phyloP scores from a whole-genome alignment of 2,797 vertebrate genomes.

The Ctenosaura bakeri region DNA sequence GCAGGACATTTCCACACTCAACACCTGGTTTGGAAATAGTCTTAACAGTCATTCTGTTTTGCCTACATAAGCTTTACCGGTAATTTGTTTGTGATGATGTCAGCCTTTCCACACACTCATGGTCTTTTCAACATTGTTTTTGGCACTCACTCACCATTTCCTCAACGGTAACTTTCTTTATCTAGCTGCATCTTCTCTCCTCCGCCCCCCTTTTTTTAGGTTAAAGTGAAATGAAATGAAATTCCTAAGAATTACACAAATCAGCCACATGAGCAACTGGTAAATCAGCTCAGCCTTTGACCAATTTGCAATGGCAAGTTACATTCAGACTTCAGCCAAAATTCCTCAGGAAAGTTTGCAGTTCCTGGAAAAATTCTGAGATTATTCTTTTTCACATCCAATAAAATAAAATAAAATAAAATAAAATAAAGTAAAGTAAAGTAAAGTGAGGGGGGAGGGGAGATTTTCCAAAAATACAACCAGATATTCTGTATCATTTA shows the following conservation, averaged over 20 bases:
- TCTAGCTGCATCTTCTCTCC: background rate
- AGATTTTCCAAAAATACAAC: background rate
- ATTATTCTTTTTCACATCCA: background rate
- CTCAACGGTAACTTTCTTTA: conserved; percentile 17
- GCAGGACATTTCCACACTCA: background rate
- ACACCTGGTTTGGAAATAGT: background rate
- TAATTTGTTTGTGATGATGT: conserved; percentile 25
- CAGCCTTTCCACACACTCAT: conserved; percentile 28
- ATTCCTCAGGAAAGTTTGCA: background rate
- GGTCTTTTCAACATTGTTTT: background rate
- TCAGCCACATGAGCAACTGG: background rate
- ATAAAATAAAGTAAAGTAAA: too few relatives aligned
- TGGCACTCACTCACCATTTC: conserved; percentile 22
- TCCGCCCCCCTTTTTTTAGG: background rate
- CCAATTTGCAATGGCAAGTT: background rate
- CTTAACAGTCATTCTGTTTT: conserved; percentile 29
- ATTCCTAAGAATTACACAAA: background rate
- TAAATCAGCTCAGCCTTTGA: background rate
- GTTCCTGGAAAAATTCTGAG: background rate
- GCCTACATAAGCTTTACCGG: conserved; percentile 37
- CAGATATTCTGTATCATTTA: too few relatives aligned
- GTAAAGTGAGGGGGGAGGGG: too few relatives aligned
- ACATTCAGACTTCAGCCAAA: background rate
- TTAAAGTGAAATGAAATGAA: background rate
- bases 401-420: too few relatives aligned